These are phyloP conservation scores for Desoria tigrina DNA, from an alignment of 2,888 invertebrate genomes.

Conservation along the genomic window DNA sequence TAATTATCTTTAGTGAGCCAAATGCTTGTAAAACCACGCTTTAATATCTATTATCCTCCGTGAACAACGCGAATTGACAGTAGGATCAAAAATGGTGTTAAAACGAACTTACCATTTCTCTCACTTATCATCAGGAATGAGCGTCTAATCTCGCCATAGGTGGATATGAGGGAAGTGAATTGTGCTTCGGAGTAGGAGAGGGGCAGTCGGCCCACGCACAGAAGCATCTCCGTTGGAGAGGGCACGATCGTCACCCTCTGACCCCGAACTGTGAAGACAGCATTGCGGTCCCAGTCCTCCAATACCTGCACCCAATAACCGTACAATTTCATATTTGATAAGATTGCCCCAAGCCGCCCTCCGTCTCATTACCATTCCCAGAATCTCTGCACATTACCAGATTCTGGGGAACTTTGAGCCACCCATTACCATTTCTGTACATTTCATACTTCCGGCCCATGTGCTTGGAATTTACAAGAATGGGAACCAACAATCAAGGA, in stretches of 20 bases:
- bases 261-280: slow-evolving; percentile 56
- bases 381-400: too few relatives aligned
- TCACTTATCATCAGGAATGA: slow-evolving; percentile 61
- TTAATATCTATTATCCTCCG: too few relatives aligned
- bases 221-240: slow-evolving; percentile 59
- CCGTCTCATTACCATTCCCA: background rate
- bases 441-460: too few relatives aligned
- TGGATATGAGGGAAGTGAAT: slow-evolving; percentile 58
- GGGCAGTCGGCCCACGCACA: slow-evolving; percentile 61
- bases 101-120: slow-evolving; percentile 57
- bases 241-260: slow-evolving; percentile 58
- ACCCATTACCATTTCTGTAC: too few relatives aligned
- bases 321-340: background rate
- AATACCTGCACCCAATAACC: slow-evolving; percentile 53
- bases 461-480: too few relatives aligned
- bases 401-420: too few relatives aligned
- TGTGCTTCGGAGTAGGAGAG: slow-evolving; percentile 58
- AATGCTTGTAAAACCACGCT: too few relatives aligned
- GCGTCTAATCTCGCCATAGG: slow-evolving; percentile 59
- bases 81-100: too few relatives aligned
- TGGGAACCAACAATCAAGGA: too few relatives aligned
- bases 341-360: background rate
- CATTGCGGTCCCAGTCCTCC: slow-evolving; percentile 58
- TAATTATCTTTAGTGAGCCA: too few relatives aligned
- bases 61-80: too few relatives aligned